Base-by-base conservation (phyloP, 2,888 invertebrate species). In the Oxystoma pomonae region DNA sequence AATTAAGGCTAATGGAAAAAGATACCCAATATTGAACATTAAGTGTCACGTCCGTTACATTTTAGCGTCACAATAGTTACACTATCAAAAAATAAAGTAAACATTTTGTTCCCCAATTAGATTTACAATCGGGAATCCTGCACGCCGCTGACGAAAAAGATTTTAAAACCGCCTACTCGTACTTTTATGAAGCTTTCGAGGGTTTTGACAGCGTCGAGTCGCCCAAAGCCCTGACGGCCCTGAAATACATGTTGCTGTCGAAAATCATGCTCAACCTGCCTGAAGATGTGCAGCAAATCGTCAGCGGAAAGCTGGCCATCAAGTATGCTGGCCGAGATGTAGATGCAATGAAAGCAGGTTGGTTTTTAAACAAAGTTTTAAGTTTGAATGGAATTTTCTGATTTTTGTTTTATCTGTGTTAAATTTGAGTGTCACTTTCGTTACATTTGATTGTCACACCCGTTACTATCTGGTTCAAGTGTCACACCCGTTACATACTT, bases 81-180 rank as follows among this genome's bases (percentile, higher is more conserved):
- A n/a, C n/a, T n/a, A n/a, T n/a, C n/a, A n/a, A n/a, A n/a, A n/a
- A n/a, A n/a, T n/a, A n/a, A n/a, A n/a, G n/a, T n/a, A n/a, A n/a
- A n/a, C n/a, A n/a, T n/a, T 35, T 35, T 35, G 3, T 35, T 35
- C 12, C 12, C 12, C 3, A 5, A 53, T 56, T 99, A 51, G 99
- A 99, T 81, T 84, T 98, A 70, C 98, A 98, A 78, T 98, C 98
- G 2, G 98, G 98, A 72, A 96, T 99, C 71, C 83, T 99, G 62
- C 99, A 99, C 82, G 99, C 99, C 9, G 98, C 98, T n/a, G 99
- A 99, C 78, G 99, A 99, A 81, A 90, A 94, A 73, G 99, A 99
- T 78, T 99, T 99, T 81, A 99, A 99, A 86, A 99, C 99, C 63
- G 98, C 98, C 56, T 99, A 96, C 82, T 99, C 98, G 62, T 99